Evolutionary conservation across 2,888 invertebrate species (phyloP).

Genomic region (Drosophila prolongata): DNA sequence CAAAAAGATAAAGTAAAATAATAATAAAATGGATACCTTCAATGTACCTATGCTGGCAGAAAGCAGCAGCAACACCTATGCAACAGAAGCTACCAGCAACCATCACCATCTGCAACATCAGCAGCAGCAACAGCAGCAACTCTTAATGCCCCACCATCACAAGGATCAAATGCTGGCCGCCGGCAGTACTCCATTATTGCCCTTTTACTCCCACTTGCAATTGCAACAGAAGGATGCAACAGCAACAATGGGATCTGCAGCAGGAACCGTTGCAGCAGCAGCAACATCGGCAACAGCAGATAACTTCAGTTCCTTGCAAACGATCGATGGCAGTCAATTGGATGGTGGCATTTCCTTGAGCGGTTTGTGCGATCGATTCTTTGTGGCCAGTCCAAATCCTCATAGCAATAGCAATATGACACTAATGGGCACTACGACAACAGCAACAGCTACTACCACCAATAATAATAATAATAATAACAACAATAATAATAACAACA

Average conservation of each 20-base stretch:
- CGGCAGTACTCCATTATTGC: conserved; percentile 68
- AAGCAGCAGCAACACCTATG: conserved; percentile 53
- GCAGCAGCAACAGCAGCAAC: conserved; percentile 45
- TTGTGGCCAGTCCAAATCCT: conserved; percentile 63
- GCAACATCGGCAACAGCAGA: conserved; percentile 36
- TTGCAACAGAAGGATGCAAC: conserved; percentile 54
- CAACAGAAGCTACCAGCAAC: conserved; percentile 41
- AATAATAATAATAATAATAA: conserved; percentile 30
- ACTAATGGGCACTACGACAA: conserved; percentile 40
- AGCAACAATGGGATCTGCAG: conserved; percentile 5
- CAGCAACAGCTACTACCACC: conserved; percentile 25
- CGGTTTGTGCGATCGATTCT: conserved; percentile 74
- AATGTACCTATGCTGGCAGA: conserved; percentile 72
- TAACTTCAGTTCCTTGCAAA: conserved; percentile 52
- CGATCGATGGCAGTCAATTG: conserved; percentile 63
- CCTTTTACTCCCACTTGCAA: conserved; percentile 61
- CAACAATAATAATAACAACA: conserved; percentile 28
- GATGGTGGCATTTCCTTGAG: conserved; percentile 64
- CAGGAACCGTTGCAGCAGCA: conserved; percentile 10
- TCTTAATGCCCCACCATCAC: conserved; percentile 64
- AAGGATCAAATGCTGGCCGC: conserved; percentile 82
- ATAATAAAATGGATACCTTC: conserved; percentile 72
- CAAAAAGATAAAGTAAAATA: conserved; percentile 56
- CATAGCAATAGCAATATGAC: conserved; percentile 57
- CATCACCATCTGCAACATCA: conserved; percentile 42